phyloP scores from a whole-genome alignment of 2,797 vertebrate genomes.

The Falco biarmicus region DNA sequence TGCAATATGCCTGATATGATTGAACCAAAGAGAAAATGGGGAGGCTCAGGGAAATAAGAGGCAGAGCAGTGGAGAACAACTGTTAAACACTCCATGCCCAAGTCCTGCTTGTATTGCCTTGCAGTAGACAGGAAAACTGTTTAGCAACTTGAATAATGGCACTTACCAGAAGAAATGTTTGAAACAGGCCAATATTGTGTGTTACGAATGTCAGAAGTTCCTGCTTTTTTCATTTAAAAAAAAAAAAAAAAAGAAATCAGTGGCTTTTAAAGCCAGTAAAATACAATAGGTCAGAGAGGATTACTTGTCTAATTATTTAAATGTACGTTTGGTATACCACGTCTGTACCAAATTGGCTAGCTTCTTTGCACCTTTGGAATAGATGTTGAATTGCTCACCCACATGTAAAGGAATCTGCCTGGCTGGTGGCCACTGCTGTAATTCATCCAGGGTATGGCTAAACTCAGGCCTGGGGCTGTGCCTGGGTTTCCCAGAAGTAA shows the following conservation, averaged over 20 bases:
- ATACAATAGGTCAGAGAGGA: not conserved
- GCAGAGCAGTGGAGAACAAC: not conserved
- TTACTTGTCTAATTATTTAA: not conserved
- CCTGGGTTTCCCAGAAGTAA: not conserved
- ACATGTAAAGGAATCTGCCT: not conserved
- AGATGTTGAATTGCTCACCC: not conserved
- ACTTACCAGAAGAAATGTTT: not conserved
- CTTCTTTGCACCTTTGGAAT: not conserved
- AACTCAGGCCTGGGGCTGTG: not conserved
- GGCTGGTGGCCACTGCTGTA: not conserved
- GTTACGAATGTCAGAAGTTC: not conserved
- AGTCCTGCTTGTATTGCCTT: not conserved
- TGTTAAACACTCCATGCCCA: not conserved
- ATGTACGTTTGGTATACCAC: not conserved
- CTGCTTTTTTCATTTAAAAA: not conserved
- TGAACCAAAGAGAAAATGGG: not conserved
- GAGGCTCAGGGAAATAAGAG: not conserved
- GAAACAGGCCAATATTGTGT: not conserved
- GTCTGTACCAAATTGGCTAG: not conserved
- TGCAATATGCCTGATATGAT: not conserved
- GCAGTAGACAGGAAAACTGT: not conserved
- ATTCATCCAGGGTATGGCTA: not conserved
- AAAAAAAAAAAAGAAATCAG: not conserved
- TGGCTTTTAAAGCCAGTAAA: not conserved
- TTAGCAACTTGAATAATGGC: not conserved